These are phyloP conservation scores for Cyphomyrus discorhynchus DNA, from an alignment of 2,113 vertebrate genomes.

Conservation along the genomic window DNA sequence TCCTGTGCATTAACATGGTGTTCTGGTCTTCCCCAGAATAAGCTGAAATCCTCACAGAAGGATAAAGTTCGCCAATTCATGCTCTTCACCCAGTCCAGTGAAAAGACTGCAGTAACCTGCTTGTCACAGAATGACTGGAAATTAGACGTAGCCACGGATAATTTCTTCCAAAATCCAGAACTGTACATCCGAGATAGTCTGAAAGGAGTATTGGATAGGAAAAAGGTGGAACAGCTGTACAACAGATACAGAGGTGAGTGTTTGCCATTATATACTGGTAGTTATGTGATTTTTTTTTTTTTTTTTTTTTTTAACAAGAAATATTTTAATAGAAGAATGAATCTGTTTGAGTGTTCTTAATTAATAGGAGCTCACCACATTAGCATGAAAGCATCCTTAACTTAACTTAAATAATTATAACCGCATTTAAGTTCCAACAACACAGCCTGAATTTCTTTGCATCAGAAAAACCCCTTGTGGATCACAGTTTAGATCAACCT, in stretches of 20 bases:
- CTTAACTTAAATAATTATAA: background rate
- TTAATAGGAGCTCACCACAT: background rate
- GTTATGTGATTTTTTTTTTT: background rate
- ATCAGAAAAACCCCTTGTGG: background rate
- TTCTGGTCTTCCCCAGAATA: slow-evolving; percentile 75
- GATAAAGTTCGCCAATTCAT: slow-evolving; percentile 99
- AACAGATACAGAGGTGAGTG: slow-evolving; percentile 78
- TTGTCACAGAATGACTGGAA: slow-evolving; percentile 99
- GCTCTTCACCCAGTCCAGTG: slow-evolving; percentile 97
- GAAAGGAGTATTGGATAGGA: slow-evolving; percentile 75
- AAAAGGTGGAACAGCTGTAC: slow-evolving; percentile 78
- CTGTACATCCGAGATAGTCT: slow-evolving; percentile 77
- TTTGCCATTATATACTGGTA: background rate
- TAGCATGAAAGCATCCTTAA: background rate
- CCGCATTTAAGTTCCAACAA: background rate
- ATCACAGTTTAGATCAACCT: background rate
- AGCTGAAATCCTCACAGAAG: slow-evolving; percentile 99
- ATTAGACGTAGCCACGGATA: slow-evolving; percentile 97
- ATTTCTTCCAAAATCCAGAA: slow-evolving; percentile 82
- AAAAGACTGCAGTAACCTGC: slow-evolving; percentile 94
- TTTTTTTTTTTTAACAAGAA: background rate
- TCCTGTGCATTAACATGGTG: slow-evolving; percentile 45
- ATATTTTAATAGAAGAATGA: background rate
- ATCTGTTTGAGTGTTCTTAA: background rate
- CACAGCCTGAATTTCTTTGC: background rate